Conservation (phyloP, 2,888 invertebrate species). For the Pristionchus arcanus region DNA sequence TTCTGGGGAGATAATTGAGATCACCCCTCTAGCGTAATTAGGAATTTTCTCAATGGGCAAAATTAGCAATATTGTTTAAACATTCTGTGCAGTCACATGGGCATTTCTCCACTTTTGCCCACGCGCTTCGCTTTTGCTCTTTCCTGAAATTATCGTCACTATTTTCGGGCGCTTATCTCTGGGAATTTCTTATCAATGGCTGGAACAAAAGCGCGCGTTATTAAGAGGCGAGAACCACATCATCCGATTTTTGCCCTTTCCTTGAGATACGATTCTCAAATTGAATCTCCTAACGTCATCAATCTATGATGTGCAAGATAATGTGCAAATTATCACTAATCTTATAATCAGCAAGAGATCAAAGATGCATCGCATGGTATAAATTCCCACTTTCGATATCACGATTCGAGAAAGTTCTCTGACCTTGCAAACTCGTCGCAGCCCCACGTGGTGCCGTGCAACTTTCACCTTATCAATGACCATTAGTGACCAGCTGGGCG, state of each 20-base stretch:
- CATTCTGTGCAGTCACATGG: too few relatives aligned
- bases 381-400: background rate
- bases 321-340: background rate
- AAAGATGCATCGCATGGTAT: background rate
- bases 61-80: too few relatives aligned
- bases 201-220: conserved; percentile 10
- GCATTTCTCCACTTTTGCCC: background rate
- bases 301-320: background rate
- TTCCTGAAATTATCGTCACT: background rate
- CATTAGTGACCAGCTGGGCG: background rate
- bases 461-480: conserved; percentile 23
- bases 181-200: background rate
- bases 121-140: background rate
- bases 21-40: too few relatives aligned
- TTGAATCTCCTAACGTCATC: background rate
- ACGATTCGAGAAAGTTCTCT: background rate
- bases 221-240: background rate
- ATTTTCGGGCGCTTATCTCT: background rate
- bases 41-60: too few relatives aligned
- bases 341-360: background rate
- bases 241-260: background rate
- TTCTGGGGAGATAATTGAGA: too few relatives aligned
- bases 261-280: background rate
- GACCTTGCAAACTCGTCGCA: background rate
- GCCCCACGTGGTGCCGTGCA: background rate